Evolutionary conservation across 2,888 invertebrate species (phyloP).

Genomic region (Rambutsinella grinnellia): DNA sequence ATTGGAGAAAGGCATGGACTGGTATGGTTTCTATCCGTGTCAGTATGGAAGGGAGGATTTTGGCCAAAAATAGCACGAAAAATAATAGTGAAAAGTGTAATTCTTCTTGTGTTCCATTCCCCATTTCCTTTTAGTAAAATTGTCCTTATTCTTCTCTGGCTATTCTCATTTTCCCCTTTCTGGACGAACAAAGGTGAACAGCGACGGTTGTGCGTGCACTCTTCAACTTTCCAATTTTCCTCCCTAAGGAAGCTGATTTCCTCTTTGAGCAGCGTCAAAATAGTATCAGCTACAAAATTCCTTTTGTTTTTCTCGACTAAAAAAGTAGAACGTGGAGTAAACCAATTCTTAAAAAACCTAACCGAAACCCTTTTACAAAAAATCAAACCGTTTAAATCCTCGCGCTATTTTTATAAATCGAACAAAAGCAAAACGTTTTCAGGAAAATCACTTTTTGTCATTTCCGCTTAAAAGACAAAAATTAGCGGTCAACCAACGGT

Average conservation of each 20-base stretch:
- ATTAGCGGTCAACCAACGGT: no score
- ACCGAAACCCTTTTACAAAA: no score
- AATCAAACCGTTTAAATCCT: background rate
- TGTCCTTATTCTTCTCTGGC: background rate
- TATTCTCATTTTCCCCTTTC: background rate
- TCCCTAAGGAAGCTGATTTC: constrained; percentile 8
- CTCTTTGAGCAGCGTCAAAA: background rate
- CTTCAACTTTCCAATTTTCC: background rate
- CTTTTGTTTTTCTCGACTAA: no score
- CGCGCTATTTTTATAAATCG: background rate
- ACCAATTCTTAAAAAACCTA: no score
- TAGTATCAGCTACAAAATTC: no score
- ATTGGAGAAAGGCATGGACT: no score
- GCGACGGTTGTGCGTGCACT: background rate
- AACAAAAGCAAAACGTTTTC: background rate
- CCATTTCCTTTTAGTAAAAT: background rate
- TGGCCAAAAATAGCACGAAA: constrained; percentile 42
- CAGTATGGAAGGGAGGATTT: background rate
- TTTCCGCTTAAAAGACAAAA: no score
- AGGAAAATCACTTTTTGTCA: no score
- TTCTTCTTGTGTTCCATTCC: background rate
- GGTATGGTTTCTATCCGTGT: background rate
- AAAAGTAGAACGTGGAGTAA: no score
- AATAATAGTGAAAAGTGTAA: background rate
- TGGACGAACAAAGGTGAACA: background rate